These are phyloP conservation scores for Zoanthus solanderi DNA, from an alignment of 92 coral and sea anemone species.

Conservation along the genomic window DNA sequence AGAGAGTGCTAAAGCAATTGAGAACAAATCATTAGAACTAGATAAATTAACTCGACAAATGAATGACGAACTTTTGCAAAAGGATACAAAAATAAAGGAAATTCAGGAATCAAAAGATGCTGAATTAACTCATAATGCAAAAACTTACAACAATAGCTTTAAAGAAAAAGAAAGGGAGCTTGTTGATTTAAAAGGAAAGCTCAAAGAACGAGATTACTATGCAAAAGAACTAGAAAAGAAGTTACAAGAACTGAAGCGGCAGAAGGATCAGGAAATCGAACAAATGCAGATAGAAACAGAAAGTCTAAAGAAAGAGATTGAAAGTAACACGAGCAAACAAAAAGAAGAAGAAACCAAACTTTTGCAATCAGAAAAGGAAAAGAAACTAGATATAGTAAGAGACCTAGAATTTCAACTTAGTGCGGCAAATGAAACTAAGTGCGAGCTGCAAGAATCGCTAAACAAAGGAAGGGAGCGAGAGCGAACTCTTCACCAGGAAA, in stretches of 20 bases:
- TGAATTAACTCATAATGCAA: slow-evolving; percentile 68
- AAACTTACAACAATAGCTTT: slow-evolving; percentile 68
- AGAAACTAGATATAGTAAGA: slow-evolving; percentile 36
- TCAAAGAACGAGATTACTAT: slow-evolving; percentile 88
- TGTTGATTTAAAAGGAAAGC: slow-evolving; percentile 83
- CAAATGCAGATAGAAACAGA: slow-evolving; percentile 70
- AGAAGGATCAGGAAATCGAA: slow-evolving; percentile 80
- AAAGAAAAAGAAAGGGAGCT: slow-evolving; percentile 86
- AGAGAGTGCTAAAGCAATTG: slow-evolving; percentile 64
- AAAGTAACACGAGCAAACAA: slow-evolving; percentile 58
- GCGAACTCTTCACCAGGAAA: slow-evolving; percentile 58
- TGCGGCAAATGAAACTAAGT: slow-evolving; percentile 68
- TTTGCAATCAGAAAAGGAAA: slow-evolving; percentile 79
- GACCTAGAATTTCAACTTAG: slow-evolving; percentile 60
- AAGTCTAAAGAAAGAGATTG: slow-evolving; percentile 63
- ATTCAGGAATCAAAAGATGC: slow-evolving; percentile 59
- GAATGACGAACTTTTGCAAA: slow-evolving; percentile 66
- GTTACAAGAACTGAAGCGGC: slow-evolving; percentile 73
- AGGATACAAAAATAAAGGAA: slow-evolving; percentile 62
- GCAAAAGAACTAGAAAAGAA: slow-evolving; percentile 89
- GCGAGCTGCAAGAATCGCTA: slow-evolving; percentile 72
- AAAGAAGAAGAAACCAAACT: slow-evolving; percentile 81
- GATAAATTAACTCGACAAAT: slow-evolving; percentile 62
- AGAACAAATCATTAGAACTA: slow-evolving; percentile 64
- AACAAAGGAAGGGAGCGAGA: slow-evolving; percentile 67